phyloP scores from a whole-genome alignment of 53 echinoderm and acorn worm species.

The Mesocentrotus franciscanus region DNA sequence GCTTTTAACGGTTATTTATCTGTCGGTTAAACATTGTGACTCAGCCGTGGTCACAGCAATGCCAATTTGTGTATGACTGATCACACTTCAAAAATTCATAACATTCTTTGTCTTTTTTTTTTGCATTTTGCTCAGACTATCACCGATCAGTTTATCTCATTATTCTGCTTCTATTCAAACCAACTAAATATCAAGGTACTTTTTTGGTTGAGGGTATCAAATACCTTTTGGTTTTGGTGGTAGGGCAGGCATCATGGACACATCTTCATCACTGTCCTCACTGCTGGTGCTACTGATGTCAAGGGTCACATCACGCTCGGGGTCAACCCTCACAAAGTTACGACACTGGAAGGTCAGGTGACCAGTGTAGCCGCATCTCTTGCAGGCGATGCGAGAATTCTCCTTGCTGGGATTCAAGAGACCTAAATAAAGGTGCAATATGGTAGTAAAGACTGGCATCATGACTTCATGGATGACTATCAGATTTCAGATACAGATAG shows the following conservation, averaged over 20 bases:
- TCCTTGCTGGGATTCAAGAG: slow-evolving; percentile 89
- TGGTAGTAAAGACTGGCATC: background rate
- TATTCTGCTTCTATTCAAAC: too few relatives aligned
- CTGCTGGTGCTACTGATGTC: slow-evolving; percentile 97
- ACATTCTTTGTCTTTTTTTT: too few relatives aligned
- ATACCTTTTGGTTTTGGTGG: slow-evolving; percentile 69
- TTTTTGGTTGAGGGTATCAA: background rate
- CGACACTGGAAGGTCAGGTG: slow-evolving; percentile 97
- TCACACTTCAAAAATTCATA: too few relatives aligned
- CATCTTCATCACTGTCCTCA: slow-evolving; percentile 68
- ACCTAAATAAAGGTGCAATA: slow-evolving; percentile 25
- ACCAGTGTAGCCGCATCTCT: slow-evolving; percentile 95
- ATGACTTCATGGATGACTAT: background rate
- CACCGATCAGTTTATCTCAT: too few relatives aligned
- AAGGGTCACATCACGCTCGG: slow-evolving; percentile 85
- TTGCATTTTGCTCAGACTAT: too few relatives aligned
- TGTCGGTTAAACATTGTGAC: too few relatives aligned
- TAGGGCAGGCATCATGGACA: slow-evolving; percentile 71
- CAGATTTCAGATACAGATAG: too few relatives aligned
- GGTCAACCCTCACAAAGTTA: slow-evolving; percentile 93
- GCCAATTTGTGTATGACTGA: too few relatives aligned
- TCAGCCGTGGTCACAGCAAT: too few relatives aligned
- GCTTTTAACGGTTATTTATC: too few relatives aligned
- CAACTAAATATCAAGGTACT: too few relatives aligned
- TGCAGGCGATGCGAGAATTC: slow-evolving; percentile 89